Base-by-base conservation (phyloP, 2,113 vertebrate genomes). In the Leptodactylus fuscus region DNA sequence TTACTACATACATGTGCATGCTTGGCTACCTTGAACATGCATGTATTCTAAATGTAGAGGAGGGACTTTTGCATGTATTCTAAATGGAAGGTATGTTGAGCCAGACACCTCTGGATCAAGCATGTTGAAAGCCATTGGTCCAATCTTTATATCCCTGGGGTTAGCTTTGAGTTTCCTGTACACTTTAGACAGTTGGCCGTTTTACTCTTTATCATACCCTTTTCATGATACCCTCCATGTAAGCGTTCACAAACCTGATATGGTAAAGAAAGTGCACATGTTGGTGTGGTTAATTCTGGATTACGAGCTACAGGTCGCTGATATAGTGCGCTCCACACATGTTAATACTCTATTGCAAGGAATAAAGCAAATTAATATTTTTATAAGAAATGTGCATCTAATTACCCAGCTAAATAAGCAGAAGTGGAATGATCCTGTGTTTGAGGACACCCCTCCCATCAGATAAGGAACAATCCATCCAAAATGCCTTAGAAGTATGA, bases 321-420 rank as follows among this genome's bases (percentile, higher is more conserved):
- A 27, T 20, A 12, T 22, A 62, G 44, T 51, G 10, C 1, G 18
- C 8, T 65, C 20, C 60, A 44, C 70, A 60, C 53, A 55, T 75
- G 71, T 55, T 74, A 83, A 71, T 70, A 71, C 46, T 53, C 32
- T 53, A 18, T 1, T 7, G 1, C 29, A 38, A 4, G 6, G 49
- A 34, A 78, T 55, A 55, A 49, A 18, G 53, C 24, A 84, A 48
- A 76, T 46, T 77, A 62, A 48, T 60, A 51, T 77, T 77, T 75
- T 77, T 62, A 85, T 67, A 53, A 49, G 11, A 85, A 85, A 85
- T 78, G 41, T 85, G 82, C 27, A 67, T 67, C 55, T 49, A 67
- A 69, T 85, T 78, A 84, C 44, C 34, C 13, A 18, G 22, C n/a
- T 8, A 67, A 53, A 70, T 22, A 49, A 4, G n/a, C 49, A 83